These are phyloP conservation scores for Lamproptera curius DNA, from an alignment of 2,888 invertebrate species.

Conservation along the genomic window DNA sequence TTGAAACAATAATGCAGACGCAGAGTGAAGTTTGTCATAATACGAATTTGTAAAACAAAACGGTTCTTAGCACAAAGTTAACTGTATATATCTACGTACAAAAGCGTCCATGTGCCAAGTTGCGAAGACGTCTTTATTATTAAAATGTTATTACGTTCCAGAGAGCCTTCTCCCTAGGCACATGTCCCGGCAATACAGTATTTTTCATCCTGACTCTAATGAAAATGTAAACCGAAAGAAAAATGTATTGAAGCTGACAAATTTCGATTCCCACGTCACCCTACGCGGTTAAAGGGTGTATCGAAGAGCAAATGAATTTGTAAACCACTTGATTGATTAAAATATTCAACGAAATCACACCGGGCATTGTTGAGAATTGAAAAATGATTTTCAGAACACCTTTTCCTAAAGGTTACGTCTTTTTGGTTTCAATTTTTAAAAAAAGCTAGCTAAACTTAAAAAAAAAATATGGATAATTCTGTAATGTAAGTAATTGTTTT, in stretches of 20 bases:
- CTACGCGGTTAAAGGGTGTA: not conserved
- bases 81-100: constrained; percentile 27
- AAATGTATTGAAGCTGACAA: not conserved
- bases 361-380: too few relatives aligned
- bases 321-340: not conserved
- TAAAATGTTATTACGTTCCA: constrained; percentile 62
- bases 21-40: too few relatives aligned
- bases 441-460: too few relatives aligned
- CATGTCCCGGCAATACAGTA: constrained; percentile 32
- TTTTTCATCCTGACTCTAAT: constrained; percentile 12
- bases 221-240: not conserved
- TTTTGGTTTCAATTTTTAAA: too few relatives aligned
- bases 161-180: constrained; percentile 37
- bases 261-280: not conserved
- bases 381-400: too few relatives aligned
- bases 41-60: too few relatives aligned
- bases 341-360: too few relatives aligned
- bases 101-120: constrained; percentile 35
- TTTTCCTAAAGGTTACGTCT: too few relatives aligned
- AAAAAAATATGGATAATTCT: too few relatives aligned
- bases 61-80: not conserved
- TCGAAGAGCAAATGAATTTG: not conserved
- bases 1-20: too few relatives aligned
- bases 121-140: constrained; percentile 53
- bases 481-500: too few relatives aligned